phyloP scores from a whole-genome alignment of 2,113 vertebrate genomes.

The Dendrocopos noguchii region DNA sequence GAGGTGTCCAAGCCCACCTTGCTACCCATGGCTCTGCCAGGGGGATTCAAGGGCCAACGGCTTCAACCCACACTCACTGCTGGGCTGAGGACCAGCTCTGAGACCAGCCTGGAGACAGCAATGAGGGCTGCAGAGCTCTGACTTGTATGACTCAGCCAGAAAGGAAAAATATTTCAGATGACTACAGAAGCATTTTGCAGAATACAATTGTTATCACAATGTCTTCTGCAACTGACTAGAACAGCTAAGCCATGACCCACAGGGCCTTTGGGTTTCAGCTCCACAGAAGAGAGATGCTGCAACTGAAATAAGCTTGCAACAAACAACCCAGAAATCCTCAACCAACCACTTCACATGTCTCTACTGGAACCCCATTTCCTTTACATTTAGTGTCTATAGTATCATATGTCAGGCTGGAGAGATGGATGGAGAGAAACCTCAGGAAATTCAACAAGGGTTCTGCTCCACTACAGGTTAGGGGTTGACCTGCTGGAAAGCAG shows the following conservation, averaged over 20 bases:
- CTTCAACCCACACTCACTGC: neutral
- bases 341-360: neutral
- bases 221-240: neutral
- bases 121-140: neutral
- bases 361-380: neutral
- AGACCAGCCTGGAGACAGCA: neutral
- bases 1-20: neutral
- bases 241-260: neutral
- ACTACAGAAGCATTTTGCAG: neutral
- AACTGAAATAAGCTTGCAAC: no score
- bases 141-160: neutral
- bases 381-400: neutral
- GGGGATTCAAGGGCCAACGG: neutral
- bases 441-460: no score
- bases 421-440: neutral
- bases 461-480: no score
- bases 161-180: neutral
- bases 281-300: neutral
- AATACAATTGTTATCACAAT: neutral
- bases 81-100: rapidly evolving
- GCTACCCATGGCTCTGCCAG: no score
- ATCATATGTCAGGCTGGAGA: neutral
- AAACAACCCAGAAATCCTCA: neutral
- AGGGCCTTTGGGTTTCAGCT: neutral
- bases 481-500: no score